Percentiles rank a stretch among this genome's conserved stretches.
Conservation (phyloP, 2,113 vertebrate species). For the Lepus americanus region DNA sequence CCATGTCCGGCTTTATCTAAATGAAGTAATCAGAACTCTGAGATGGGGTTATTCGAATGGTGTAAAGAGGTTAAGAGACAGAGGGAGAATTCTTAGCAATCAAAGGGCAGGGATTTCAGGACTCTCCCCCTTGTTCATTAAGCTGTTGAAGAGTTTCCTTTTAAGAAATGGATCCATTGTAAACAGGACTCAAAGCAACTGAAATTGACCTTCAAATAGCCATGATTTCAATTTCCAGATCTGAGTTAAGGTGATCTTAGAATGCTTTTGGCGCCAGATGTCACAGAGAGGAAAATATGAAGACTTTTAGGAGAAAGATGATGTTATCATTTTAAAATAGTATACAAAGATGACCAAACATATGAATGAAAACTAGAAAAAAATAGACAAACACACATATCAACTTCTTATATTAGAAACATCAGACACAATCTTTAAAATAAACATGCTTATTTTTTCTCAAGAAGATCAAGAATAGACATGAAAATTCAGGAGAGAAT, state of each 20-base stretch:
- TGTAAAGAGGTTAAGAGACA: background rate
- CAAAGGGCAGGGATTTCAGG: background rate
- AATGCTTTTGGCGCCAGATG: background rate
- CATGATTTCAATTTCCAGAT: conserved; percentile 16
- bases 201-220: background rate
- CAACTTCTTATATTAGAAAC: background rate
- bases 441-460: background rate
- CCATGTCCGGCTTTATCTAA: background rate
- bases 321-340: background rate
- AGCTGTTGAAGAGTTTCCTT: background rate
- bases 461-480: background rate
- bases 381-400: background rate
- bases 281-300: background rate
- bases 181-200: background rate
- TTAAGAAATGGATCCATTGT: background rate
- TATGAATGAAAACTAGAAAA: background rate
- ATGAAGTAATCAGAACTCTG: background rate
- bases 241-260: background rate
- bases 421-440: background rate
- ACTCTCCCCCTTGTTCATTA: background rate
- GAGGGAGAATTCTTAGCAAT: background rate
- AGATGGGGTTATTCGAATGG: background rate
- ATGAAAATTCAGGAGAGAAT: background rate
- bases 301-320: background rate
- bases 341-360: background rate